These are phyloP conservation scores for Standfussiana lucernea DNA, from an alignment of 2,888 invertebrate species.

Conservation along the genomic window DNA sequence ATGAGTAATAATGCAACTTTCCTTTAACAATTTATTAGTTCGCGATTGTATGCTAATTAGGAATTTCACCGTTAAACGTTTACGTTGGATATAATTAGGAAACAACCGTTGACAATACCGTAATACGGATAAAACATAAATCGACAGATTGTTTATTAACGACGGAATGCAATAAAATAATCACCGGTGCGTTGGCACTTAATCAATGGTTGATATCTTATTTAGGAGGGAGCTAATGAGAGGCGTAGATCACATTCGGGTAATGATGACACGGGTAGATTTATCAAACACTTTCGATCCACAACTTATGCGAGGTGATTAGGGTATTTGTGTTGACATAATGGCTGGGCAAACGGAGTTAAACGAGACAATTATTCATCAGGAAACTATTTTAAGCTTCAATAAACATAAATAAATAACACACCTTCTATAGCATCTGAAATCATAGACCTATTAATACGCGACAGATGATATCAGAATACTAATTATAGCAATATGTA, in stretches of 20 bases:
- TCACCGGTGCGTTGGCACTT: conserved; percentile 81
- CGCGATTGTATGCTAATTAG: conserved; percentile 75
- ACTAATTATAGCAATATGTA: conserved; percentile 38
- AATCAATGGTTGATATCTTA: conserved; percentile 88
- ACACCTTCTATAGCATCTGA: conserved; percentile 7
- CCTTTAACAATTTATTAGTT: conserved; percentile 69
- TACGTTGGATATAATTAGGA: conserved; percentile 66
- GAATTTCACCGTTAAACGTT: conserved; percentile 71
- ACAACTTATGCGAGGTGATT: conserved; percentile 87
- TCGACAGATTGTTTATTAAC: conserved; percentile 82
- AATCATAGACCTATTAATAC: conserved; percentile 28
- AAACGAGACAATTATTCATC: conserved; percentile 82
- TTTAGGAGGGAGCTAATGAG: conserved; percentile 88
- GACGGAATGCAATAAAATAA: conserved; percentile 88
- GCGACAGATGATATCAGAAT: conserved; percentile 47
- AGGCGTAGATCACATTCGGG: conserved; percentile 87
- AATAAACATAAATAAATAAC: conserved; percentile 4
- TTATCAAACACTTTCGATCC: conserved; percentile 89
- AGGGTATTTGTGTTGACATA: conserved; percentile 88
- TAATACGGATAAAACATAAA: conserved; percentile 79
- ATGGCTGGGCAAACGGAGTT: conserved; percentile 84
- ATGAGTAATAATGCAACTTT: conserved; percentile 65
- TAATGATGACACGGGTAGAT: conserved; percentile 87
- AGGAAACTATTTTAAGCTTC: conserved; percentile 58
- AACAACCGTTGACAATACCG: conserved; percentile 76